These are phyloP conservation scores for Apodemia duryi DNA, from an alignment of 2,888 invertebrate genomes.

Conservation along the genomic window DNA sequence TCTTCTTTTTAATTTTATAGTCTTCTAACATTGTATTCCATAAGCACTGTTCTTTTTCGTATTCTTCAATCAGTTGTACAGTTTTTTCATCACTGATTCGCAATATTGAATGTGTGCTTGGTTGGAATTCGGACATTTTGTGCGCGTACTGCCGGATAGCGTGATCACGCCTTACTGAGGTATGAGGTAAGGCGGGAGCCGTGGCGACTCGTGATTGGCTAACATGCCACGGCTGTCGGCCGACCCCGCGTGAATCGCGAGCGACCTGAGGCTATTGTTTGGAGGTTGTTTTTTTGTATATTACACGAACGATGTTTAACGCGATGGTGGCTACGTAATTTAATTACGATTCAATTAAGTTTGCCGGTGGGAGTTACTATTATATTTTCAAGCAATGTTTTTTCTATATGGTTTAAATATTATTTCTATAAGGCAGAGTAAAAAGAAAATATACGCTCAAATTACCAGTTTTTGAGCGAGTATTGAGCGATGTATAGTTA, in stretches of 20 bases:
- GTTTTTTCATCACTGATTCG: slow-evolving; percentile 32
- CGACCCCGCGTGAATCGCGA: not conserved
- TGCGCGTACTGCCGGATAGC: slow-evolving; percentile 30
- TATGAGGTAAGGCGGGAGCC: slow-evolving; percentile 4
- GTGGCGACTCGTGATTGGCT: not conserved
- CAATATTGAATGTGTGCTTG: not conserved
- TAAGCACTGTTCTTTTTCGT: slow-evolving; percentile 43
- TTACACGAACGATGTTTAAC: no score
- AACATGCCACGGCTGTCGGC: not conserved
- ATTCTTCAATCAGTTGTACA: slow-evolving; percentile 43
- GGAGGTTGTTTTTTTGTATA: not conserved
- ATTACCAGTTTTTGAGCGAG: no score
- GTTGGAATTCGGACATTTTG: slow-evolving; percentile 22
- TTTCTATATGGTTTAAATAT: no score
- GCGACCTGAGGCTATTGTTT: not conserved
- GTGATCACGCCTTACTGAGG: slow-evolving; percentile 41
- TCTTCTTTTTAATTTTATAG: slow-evolving; percentile 39
- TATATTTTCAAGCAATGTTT: no score
- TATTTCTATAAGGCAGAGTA: no score
- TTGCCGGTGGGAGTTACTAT: no score
- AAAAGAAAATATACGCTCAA: no score
- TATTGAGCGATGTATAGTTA: no score
- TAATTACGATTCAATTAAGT: no score
- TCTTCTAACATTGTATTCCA: slow-evolving; percentile 43
- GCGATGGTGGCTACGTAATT: no score